Base-by-base conservation (phyloP, 2,797 vertebrate species). In the Protosalanx chinensis region DNA sequence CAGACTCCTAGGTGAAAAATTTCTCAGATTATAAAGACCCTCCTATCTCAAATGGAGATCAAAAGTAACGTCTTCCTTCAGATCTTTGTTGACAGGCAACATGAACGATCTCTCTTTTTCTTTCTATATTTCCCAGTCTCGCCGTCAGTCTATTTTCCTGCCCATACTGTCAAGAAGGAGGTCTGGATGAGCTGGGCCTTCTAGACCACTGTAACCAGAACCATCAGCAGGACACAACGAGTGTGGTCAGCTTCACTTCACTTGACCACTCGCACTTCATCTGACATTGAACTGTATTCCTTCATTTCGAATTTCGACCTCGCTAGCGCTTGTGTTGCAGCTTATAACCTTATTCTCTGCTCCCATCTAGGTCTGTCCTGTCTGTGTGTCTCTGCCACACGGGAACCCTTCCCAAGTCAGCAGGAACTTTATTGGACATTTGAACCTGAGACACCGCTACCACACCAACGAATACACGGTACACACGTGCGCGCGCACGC, bases 371-470 rank as follows among this genome's bases (percentile, higher is more conserved):
- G 86, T 87, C 51, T 88, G 84, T 70, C 84, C 86, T 0, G 78
- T 88, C 56, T 88, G 87, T 62, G 73, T 69, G 15, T 68, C 63
- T 5, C 53, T 85, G 46, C 87, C 83, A 37, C 76, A 85, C 32
- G 83, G 86, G 30, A 73, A 86, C 66, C 75, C 80, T 5, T 68
- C 67, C 32, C 83, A 86, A 71, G n/a, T 41, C 49, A 88, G 84
- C 78, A 79, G 71, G 15, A 7, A 86, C 74, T 85, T 88, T 33
- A 77, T 88, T 5, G 76, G 56, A 4, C 86, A 87, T 53, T 70
- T 88, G 20, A 81, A 81, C 60, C 56, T 79, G 8, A 78, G 87
- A 27, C 87, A 88, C 79, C 67, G 71, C 27, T 86, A 80, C 64
- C 79, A 81, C 63, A 76, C 67, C 3, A 32, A 67, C 1, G 61